Evolutionary conservation across 2,113 vertebrate species (phyloP), one percentile per base, ranked within the genome.

Genomic region (Sterna hirundo): DNA sequence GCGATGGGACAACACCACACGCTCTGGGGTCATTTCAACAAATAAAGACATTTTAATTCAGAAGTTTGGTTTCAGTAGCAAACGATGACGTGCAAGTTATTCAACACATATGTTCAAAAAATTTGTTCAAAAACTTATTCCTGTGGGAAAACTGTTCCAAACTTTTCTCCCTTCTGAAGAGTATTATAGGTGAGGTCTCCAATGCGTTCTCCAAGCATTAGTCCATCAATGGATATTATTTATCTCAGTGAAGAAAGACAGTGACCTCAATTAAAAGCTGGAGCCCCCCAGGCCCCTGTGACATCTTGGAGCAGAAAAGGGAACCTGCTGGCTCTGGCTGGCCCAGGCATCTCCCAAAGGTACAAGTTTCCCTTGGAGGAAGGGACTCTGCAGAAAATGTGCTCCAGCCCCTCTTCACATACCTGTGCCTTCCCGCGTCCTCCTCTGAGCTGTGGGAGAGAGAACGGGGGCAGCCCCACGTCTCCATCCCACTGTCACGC

Each of bases 391-490:
- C 38, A 80, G 51, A 76, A 91, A 72, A 91, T 25, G 42, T 20
- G 34, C n/a, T 71, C 11, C 58, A 88, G 25, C 13, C 5, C 4
- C 38, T 49, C 20, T 70, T 65, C 46, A 47, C 13, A 13, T 55
- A 42, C 14, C 38, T 60, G 22, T 76, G 55, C 30, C 36, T 91
- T 42, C 12, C 46, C 65, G 11, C 29, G 71, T 61, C 58, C 32
- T 70, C 12, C 17, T 80, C 51, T 52, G 52, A 44, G 20, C 21
- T 40, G 40, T 38, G 36, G 16, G 40, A 72, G 65, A 86, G 30
- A 36, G 32, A 61, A 49, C 0, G 5, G 78, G 15, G 21, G 21
- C 15, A 11, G 36, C 18, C 22, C 32, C 18, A 20, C 0, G 0
- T 82, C 58, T 82, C 58, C 76, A 78, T 49, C 60, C 36, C 3